Percentiles rank a stretch among this genome's conserved stretches.
Evolutionary conservation across 2,888 invertebrate genomes (phyloP).

Genomic region (Parnassius smintheus): DNA sequence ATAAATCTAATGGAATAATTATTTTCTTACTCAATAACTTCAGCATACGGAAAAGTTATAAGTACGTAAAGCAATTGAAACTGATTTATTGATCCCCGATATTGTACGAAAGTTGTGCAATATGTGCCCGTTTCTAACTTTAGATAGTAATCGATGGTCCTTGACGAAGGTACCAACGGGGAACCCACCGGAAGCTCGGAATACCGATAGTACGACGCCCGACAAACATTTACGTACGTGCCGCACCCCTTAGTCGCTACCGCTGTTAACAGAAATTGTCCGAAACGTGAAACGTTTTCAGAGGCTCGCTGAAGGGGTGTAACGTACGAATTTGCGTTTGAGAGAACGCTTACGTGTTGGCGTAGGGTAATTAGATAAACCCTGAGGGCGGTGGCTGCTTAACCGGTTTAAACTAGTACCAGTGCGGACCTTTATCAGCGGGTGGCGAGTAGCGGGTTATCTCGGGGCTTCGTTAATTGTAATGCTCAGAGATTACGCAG

Average conservation of each 20-base stretch:
- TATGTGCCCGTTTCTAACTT: slow-evolving; percentile 55
- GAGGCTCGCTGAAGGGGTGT: slow-evolving; percentile 40
- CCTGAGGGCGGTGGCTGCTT: slow-evolving; percentile 74
- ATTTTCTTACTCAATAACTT: slow-evolving; percentile 34
- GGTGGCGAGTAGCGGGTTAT: slow-evolving; percentile 79
- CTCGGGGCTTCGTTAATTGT: slow-evolving; percentile 78
- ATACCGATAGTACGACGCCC: slow-evolving; percentile 55
- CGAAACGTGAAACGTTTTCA: slow-evolving; percentile 52
- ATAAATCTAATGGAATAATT: slow-evolving; percentile 15
- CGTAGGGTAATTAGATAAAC: slow-evolving; percentile 78
- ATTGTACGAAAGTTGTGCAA: slow-evolving; percentile 65
- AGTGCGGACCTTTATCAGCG: slow-evolving; percentile 73
- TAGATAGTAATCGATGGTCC: slow-evolving; percentile 71
- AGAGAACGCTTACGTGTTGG: slow-evolving; percentile 49
- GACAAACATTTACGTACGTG: slow-evolving; percentile 73
- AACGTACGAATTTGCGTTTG: slow-evolving; percentile 43
- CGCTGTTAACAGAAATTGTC: slow-evolving; percentile 49
- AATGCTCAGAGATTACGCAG: slow-evolving; percentile 74
- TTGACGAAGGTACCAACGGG: slow-evolving; percentile 56
- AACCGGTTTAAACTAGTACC: slow-evolving; percentile 77
- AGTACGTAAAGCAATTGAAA: slow-evolving; percentile 46
- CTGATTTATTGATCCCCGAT: slow-evolving; percentile 59
- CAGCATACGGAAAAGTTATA: slow-evolving; percentile 43
- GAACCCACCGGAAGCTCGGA: slow-evolving; percentile 56
- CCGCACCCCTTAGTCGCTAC: slow-evolving; percentile 48